Evolutionary conservation across 2,888 invertebrate genomes (phyloP), one percentile per base, ranked within the genome.

Genomic region (Chaetoderma sp.): DNA sequence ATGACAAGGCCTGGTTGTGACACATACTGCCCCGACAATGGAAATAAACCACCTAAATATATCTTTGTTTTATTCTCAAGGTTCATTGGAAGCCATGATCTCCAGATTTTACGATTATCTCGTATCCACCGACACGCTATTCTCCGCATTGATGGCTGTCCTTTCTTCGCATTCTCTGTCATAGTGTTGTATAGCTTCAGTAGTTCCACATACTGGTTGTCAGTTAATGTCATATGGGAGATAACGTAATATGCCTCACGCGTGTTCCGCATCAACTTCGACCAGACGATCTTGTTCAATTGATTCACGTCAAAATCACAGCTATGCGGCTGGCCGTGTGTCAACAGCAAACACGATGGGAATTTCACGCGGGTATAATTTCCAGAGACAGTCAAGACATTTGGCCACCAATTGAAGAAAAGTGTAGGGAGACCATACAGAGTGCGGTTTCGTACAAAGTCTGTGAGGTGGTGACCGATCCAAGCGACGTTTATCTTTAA

Each of bases 271-370:
- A 89, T 88, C 21, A 93, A 81, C 61, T 88, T 88, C 1, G 77
- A 74, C 89, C 91, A 91, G n/a, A 90, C 90, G 50, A 92, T 87
- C 83, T 93, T 93, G 8, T 91, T 89, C 55, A 93, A 85, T 55
- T 91, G 89, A 67, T 90, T 90, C 60, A 91, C 87, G 73, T 92
- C 92, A 82, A 93, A 93, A 76, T 89, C 90, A 81, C 93, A 93
- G 23, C 89, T 49, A 68, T 73, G 39, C 81, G 73, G 85, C 4
- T 70, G 63, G 23, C 74, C 57, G 16, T 65, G 65, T 27, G 72
- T 72, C 33, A 72, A 71, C n/a, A 68, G 65, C 33, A 71, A 71
- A 79, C 93, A 93, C 30, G 89, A 87, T 1, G 92, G 92, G 83
- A 93, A 91, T 16, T 89, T 87, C 0, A 94, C 89, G 27, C 88